phyloP scores from a whole-genome alignment of 2,113 vertebrate genomes.

The Thunnus maccoyii region DNA sequence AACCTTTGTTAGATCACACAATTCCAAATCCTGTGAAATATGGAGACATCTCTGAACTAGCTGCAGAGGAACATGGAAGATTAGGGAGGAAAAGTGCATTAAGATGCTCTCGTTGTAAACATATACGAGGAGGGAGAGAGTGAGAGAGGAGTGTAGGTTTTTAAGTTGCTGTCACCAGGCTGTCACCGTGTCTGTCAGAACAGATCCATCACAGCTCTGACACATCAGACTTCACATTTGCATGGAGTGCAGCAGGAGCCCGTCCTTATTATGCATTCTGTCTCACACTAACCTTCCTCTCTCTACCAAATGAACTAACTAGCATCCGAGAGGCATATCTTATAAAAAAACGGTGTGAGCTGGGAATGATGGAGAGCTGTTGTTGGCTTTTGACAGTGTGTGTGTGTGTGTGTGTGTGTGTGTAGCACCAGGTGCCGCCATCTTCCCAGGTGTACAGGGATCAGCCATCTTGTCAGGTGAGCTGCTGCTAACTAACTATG shows the following conservation, averaged over 20 bases:
- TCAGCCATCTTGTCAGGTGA: slow-evolving; percentile 76
- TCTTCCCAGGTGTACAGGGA: slow-evolving; percentile 73
- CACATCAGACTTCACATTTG: slow-evolving; percentile 81
- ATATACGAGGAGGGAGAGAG: slow-evolving; percentile 60
- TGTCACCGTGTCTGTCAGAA: slow-evolving; percentile 86
- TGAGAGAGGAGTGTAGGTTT: slow-evolving; percentile 69
- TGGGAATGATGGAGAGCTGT: slow-evolving; percentile 72
- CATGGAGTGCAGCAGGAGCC: slow-evolving; percentile 79
- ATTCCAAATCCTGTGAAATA: slow-evolving; percentile 67
- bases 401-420: slow-evolving; percentile 9
- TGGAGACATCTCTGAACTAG: slow-evolving; percentile 61
- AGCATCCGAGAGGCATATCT: slow-evolving; percentile 69
- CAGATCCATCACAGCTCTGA: slow-evolving; percentile 83
- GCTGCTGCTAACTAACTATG: slow-evolving; percentile 54
- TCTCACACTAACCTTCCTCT: slow-evolving; percentile 71
- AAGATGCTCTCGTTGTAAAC: slow-evolving; percentile 75
- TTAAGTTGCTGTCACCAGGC: slow-evolving; percentile 83
- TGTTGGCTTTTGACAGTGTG: slow-evolving; percentile 57
- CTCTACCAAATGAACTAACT: slow-evolving; percentile 66
- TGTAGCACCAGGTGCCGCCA: slow-evolving; percentile 35
- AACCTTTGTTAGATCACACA: slow-evolving; percentile 71
- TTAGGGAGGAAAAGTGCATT: slow-evolving; percentile 68
- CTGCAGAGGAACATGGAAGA: slow-evolving; percentile 57
- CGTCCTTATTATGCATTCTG: slow-evolving; percentile 79
- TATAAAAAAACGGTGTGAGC: slow-evolving; percentile 47